phyloP scores from a whole-genome alignment of 2,888 invertebrate species.

The Pseudolycoriella hygida region DNA sequence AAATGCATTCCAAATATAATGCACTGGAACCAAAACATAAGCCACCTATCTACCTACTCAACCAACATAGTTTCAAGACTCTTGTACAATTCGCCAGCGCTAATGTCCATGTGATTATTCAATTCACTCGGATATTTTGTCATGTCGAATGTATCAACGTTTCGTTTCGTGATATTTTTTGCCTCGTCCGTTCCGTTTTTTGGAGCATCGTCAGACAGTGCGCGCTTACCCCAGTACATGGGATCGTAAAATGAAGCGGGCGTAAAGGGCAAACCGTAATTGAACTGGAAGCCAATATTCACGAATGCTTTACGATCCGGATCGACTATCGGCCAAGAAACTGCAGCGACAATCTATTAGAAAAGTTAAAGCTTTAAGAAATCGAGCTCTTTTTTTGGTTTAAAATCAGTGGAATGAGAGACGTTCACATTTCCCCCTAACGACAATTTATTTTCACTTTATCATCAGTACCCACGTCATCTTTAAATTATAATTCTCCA shows the following conservation, averaged over 20 bases:
- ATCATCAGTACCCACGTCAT: too few species aligned
- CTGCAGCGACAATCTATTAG: conserved; percentile 12
- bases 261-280: conserved; percentile 20
- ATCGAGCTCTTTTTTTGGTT: too few species aligned
- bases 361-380: not conserved
- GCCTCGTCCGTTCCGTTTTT: not conserved
- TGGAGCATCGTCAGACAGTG: not conserved
- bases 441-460: too few species aligned
- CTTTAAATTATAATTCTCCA: too few species aligned
- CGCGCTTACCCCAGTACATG: not conserved
- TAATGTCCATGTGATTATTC: conserved; percentile 16
- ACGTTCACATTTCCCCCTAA: not conserved
- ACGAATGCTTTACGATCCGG: conserved; percentile 20
- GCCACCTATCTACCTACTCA: not conserved
- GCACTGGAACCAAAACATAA: not conserved
- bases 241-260: conserved; percentile 20
- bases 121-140: not conserved
- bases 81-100: conserved; percentile 24
- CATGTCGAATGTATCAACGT: not conserved
- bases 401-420: not conserved
- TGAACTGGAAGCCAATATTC: conserved; percentile 27
- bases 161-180: not conserved
- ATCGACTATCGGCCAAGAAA: conserved; percentile 22
- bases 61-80: conserved; percentile 2
- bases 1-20: not conserved